A percentile compares a stretch with the other conserved stretches of the same genome.
Evolutionary conservation across 2,797 vertebrate genomes (phyloP).

Genomic region (Aplochiton taeniatus): DNA sequence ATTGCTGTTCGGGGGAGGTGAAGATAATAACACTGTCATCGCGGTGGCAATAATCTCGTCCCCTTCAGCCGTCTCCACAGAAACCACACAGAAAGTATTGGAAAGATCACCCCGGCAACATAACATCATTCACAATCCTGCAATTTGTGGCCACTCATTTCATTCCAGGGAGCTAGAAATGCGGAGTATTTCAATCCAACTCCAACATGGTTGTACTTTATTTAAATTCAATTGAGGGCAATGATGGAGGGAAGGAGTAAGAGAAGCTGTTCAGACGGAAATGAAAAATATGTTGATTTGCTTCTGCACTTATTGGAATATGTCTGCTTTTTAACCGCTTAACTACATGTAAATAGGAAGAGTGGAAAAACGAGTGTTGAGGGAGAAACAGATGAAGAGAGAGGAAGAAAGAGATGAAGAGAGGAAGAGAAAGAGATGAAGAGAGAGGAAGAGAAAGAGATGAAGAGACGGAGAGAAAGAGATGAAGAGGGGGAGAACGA

Average conservation of each 20-base stretch:
- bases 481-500: too few relatives aligned
- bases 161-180: not conserved
- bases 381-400: too few relatives aligned
- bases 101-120: slow-evolving; percentile 2
- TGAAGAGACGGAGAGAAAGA: too few relatives aligned
- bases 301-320: not conserved
- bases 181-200: slow-evolving; percentile 1
- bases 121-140: too few relatives aligned
- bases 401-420: too few relatives aligned
- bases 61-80: slow-evolving; percentile 31
- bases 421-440: too few relatives aligned
- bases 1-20: not conserved
- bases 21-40: too few relatives aligned
- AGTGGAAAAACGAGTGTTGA: too few relatives aligned
- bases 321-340: not conserved
- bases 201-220: not conserved
- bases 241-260: not conserved
- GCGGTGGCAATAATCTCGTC: slow-evolving; percentile 21
- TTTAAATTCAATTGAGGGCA: not conserved
- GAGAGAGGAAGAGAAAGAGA: too few relatives aligned
- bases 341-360: not conserved
- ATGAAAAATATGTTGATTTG: slow-evolving; percentile 8
- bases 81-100: slow-evolving; percentile 21
- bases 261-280: not conserved
- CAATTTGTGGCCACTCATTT: too few relatives aligned